Evolutionary conservation across 2,113 vertebrate genomes (phyloP), one percentile per base, ranked within the genome.

Genomic region (Ctenomys sociabilis): DNA sequence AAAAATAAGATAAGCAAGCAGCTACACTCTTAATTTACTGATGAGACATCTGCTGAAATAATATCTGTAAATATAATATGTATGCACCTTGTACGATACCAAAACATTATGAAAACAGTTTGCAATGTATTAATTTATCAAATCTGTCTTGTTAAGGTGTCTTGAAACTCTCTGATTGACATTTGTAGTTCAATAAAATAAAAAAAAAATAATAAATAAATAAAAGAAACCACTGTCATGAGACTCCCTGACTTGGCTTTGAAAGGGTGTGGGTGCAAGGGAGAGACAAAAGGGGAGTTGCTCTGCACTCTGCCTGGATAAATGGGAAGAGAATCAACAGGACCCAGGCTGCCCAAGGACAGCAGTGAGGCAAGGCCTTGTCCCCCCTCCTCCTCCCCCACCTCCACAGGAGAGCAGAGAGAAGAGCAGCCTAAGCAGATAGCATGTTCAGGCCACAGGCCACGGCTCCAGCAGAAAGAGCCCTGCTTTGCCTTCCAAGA

Each of bases 311-410:
- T 12, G 78, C 30, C 24, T 86, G 3, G 8, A 10, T 4, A 5
- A 3, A 2, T 24, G 84, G 13, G 57, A 61, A 22, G 32, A 24
- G 61, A n/a, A 7, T 68, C 45, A n/a, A 7, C 49, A 35, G 63
- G 0, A 14, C 28, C 2, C 16, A 63, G 1, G 5, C 10, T 16
- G 0, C 5, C 22, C 24, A 7, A 89, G 32, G 16, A 45, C 45
- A 6, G 92, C 3, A 26, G 70, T 14, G 17, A 2, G 17, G 66
- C n/a, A 3, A 78, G 61, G 85, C 85, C 78, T 87, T 21, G 43
- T 17, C 16, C 54, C 54, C 17, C 54, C 19, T 17, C 54, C 54
- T 19, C 54, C 17, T 17, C 54, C 19, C 16, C 54, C 16, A 57
- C 54, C 54, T 19, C 54, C 70, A 40, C 91, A 52, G 3, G 37